Base-by-base conservation (phyloP, 2,113 vertebrate species). In the Candoia aspera region DNA sequence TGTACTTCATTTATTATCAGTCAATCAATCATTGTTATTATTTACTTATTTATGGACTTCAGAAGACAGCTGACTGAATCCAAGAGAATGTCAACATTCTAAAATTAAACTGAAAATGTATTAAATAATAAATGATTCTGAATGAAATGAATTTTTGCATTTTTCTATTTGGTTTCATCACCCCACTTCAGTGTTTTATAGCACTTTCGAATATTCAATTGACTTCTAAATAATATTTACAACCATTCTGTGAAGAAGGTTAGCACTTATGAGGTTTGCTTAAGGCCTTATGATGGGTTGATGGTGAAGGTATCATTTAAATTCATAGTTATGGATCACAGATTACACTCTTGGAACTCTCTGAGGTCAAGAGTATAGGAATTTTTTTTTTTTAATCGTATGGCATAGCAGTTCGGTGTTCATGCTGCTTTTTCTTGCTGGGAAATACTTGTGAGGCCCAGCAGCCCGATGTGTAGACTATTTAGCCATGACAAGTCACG, bases 61-160 rank as follows among this genome's bases (percentile, higher is more conserved):
- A 42, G 42, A 62, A 93, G 62, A 89, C 42, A 86, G 0, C 12
- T 49, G 93, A 21, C 88, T 87, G 3, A 85, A 0, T 73, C 93
- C 85, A 59, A 62, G 89, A 62, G 42, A 94, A 21, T 86, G 49
- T 19, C 79, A 92, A 83, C 26, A 86, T 93, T 91, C 53, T 53
- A 89, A 49, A 87, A n/a, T 90, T 90, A n/a, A 89, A 94, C 89
- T 90, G 58, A 93, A 62, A 92, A 26, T 17, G 12, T 79, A 73
- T 0, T 90, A 84, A 90, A 33, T 84, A 91, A 68, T 12, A 91
- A 12, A 53, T 46, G 49, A 29, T 15, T 26, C 33, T 19, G 15
- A 8, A 37, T 15, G 17, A 87, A n/a, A 33, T 57, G 21, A 49
- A 84, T 53, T 49, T 42, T 42, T 42, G 42, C 42, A 3, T 42